phyloP scores from a whole-genome alignment of 2,797 vertebrate species.

The Kryptolebias ocellatus region DNA sequence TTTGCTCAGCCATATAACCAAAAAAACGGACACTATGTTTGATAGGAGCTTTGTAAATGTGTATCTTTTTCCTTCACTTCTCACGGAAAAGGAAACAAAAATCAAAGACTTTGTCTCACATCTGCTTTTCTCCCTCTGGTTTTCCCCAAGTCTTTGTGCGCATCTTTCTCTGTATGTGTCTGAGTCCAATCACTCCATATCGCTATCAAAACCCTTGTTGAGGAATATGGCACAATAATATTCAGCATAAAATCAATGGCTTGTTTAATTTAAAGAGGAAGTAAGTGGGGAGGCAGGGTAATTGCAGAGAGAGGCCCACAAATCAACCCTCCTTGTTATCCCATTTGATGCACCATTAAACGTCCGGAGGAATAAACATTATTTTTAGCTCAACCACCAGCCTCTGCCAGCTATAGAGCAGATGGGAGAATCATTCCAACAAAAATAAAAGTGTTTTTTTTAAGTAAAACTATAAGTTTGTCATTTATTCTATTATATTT shows the following conservation, averaged over 20 bases:
- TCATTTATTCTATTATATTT: conserved; percentile 32
- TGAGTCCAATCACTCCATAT: conserved; percentile 68
- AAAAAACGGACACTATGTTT: too few species aligned
- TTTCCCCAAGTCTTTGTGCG: conserved; percentile 33
- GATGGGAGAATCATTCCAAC: conserved; percentile 56
- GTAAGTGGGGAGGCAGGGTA: conserved; percentile 82
- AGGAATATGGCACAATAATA: conserved; percentile 84
- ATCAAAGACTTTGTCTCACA: background rate
- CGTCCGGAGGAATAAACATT: conserved; percentile 81
- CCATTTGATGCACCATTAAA: conserved; percentile 87
- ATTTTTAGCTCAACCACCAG: conserved; percentile 79
- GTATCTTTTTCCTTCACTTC: background rate
- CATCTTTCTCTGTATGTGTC: conserved; percentile 40
- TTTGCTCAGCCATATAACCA: too few species aligned
- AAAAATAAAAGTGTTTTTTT: conserved; percentile 22
- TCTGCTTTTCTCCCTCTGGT: conserved; percentile 11
- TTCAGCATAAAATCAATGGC: conserved; percentile 87
- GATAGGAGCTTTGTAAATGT: background rate
- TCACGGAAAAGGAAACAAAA: background rate
- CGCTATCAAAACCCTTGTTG: conserved; percentile 72
- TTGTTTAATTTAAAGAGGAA: conserved; percentile 86
- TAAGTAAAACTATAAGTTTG: conserved; percentile 14
- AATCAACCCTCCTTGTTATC: conserved; percentile 86
- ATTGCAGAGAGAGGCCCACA: conserved; percentile 83
- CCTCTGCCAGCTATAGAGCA: conserved; percentile 43